These are phyloP conservation scores for Enteromius trimaculatus DNA, from an alignment of 2,797 vertebrate species.

Conservation along the genomic window DNA sequence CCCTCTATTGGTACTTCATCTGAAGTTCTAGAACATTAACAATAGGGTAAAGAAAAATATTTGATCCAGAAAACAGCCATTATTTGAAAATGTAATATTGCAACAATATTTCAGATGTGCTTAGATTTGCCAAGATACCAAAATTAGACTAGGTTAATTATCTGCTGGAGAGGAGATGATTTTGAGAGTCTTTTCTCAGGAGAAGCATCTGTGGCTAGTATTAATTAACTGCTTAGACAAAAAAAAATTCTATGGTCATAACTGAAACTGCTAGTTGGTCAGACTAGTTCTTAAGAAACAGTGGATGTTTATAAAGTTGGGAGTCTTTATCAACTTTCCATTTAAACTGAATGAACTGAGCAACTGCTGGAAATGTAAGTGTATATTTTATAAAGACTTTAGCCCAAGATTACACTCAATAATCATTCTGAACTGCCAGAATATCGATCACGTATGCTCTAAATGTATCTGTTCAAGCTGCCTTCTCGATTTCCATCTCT, in stretches of 20 bases:
- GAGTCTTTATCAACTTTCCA: neutral
- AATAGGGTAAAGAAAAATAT: too few relatives aligned
- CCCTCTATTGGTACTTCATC: conserved; percentile 16
- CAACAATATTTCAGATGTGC: too few relatives aligned
- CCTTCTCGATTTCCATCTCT: neutral
- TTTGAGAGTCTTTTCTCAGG: neutral
- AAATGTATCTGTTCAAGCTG: neutral
- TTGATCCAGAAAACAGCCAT: neutral
- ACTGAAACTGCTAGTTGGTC: neutral
- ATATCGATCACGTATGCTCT: neutral
- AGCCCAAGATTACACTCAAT: neutral
- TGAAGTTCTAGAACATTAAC: neutral
- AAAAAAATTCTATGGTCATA: neutral
- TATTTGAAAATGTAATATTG: neutral
- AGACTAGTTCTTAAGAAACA: neutral
- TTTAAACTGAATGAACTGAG: neutral
- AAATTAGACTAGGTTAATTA: too few relatives aligned
- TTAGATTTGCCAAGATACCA: too few relatives aligned
- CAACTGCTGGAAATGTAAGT: neutral
- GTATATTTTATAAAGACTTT: neutral
- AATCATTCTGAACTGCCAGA: conserved; percentile 18
- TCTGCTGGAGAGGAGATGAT: neutral
- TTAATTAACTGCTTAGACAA: neutral
- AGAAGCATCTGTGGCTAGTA: neutral
- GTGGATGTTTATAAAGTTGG: neutral